Evolutionary conservation across 2,797 vertebrate genomes (phyloP).

Genomic region (Heterohyrax brucei): DNA sequence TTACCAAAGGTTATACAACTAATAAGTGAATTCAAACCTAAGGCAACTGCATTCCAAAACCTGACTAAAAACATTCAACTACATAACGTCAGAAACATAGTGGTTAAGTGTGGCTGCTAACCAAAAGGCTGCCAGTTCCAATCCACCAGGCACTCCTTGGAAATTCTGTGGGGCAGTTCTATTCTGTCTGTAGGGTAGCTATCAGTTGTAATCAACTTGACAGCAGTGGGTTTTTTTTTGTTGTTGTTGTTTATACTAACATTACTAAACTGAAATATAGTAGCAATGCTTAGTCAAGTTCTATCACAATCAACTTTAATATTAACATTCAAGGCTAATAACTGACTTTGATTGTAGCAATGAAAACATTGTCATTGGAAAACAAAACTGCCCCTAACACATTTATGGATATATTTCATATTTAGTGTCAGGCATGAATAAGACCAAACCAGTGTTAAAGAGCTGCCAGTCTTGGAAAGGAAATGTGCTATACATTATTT

Average conservation of each 20-base stretch:
- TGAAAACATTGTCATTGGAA: conserved; percentile 19
- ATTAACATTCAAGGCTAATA: background rate
- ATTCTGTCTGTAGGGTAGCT: too few relatives aligned
- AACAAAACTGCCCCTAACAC: conserved; percentile 18
- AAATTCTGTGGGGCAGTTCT: too few relatives aligned
- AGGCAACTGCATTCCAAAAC: background rate
- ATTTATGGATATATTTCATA: conserved; percentile 7
- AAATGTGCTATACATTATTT: background rate
- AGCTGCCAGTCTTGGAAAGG: background rate
- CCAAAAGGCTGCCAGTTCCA: too few relatives aligned
- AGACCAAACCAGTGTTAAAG: background rate
- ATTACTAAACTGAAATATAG: background rate
- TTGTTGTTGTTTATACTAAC: background rate
- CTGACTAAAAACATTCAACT: background rate
- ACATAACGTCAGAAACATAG: too few relatives aligned
- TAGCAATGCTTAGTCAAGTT: background rate
- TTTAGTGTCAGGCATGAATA: background rate
- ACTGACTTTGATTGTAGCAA: background rate
- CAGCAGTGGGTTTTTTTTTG: too few relatives aligned
- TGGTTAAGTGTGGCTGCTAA: too few relatives aligned
- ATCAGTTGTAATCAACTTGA: too few relatives aligned
- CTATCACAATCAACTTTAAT: background rate
- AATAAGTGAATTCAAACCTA: background rate
- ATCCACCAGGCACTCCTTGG: too few relatives aligned
- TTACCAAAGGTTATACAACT: background rate